Evolutionary conservation across 1,140 invertebrate genomes (phyloP).

Genomic region (Caenorhabditis brenneri): DNA sequence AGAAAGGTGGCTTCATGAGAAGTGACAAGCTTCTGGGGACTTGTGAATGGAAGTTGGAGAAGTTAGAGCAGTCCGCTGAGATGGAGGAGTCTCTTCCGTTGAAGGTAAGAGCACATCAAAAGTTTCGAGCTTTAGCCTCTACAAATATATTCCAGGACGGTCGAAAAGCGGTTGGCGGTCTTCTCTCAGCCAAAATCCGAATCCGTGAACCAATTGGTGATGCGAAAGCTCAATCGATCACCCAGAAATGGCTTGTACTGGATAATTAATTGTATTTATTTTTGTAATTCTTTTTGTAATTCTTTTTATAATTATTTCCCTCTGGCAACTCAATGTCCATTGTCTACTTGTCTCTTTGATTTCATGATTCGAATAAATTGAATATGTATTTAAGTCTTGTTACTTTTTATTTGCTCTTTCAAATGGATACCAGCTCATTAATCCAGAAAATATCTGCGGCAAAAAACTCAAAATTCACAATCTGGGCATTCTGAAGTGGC

Average conservation of each 20-base stretch:
- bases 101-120: conserved; percentile 90
- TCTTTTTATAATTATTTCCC: no score
- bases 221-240: conserved; percentile 86
- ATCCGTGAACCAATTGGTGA: conserved; percentile 86
- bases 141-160: conserved; percentile 76
- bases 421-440: no score
- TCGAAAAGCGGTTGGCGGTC: conserved; percentile 75
- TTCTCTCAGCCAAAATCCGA: conserved; percentile 74
- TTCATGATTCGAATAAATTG: no score
- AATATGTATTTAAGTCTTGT: no score
- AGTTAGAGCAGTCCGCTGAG: conserved; percentile 83
- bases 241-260: conserved; percentile 88
- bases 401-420: no score
- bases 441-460: no score
- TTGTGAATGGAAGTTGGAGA: conserved; percentile 82
- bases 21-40: conserved; percentile 86
- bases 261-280: conserved; percentile 70
- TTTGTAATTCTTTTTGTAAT: not conserved
- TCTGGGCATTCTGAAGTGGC: not conserved
- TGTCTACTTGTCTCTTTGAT: not conserved
- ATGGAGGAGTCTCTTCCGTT: conserved; percentile 88
- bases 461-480: no score
- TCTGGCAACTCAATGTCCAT: no score
- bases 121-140: conserved; percentile 75
- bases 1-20: conserved; percentile 87